Evolutionary conservation across 2,797 vertebrate genomes (phyloP).

Genomic region (Anabas testudineus): DNA sequence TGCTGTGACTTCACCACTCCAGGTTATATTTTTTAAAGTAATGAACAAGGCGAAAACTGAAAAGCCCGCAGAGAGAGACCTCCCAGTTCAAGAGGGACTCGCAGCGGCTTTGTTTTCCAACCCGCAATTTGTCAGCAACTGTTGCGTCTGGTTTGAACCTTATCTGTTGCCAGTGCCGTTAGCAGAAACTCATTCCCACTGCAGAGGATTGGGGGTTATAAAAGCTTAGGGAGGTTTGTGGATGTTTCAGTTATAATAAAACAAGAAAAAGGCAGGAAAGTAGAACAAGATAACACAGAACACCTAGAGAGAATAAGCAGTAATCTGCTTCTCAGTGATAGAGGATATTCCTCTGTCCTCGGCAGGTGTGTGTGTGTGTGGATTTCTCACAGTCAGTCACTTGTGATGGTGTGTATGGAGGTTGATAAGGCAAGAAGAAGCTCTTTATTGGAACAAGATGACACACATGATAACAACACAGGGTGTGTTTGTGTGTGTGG

Average conservation of each 20-base stretch:
- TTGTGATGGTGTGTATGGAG: not conserved
- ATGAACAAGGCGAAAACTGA: slow-evolving; percentile 14
- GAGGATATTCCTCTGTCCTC: not conserved
- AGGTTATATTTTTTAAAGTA: slow-evolving; percentile 6
- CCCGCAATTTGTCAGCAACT: slow-evolving; percentile 7
- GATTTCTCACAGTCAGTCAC: not conserved
- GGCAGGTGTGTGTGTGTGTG: not conserved
- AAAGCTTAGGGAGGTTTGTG: slow-evolving; percentile 13
- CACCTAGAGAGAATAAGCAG: slow-evolving; percentile 19
- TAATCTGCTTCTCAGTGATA: slow-evolving; percentile 23
- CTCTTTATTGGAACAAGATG: slow-evolving; percentile 57
- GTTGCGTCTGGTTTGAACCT: slow-evolving; percentile 21
- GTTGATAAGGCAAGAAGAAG: slow-evolving; percentile 36
- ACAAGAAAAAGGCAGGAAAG: slow-evolving; percentile 27
- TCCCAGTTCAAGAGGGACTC: not conserved
- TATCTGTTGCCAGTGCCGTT: not conserved
- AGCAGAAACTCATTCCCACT: slow-evolving; percentile 2
- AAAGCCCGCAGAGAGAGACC: not conserved
- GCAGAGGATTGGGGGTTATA: not conserved
- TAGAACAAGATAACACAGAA: slow-evolving; percentile 23
- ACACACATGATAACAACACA: slow-evolving; percentile 45
- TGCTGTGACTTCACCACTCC: not conserved
- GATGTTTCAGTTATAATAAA: slow-evolving; percentile 17
- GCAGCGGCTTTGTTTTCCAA: not conserved
- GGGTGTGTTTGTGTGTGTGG: slow-evolving; percentile 11